Base-by-base conservation (phyloP, 2,797 vertebrate genomes). In the Eutrigla gurnardus region DNA sequence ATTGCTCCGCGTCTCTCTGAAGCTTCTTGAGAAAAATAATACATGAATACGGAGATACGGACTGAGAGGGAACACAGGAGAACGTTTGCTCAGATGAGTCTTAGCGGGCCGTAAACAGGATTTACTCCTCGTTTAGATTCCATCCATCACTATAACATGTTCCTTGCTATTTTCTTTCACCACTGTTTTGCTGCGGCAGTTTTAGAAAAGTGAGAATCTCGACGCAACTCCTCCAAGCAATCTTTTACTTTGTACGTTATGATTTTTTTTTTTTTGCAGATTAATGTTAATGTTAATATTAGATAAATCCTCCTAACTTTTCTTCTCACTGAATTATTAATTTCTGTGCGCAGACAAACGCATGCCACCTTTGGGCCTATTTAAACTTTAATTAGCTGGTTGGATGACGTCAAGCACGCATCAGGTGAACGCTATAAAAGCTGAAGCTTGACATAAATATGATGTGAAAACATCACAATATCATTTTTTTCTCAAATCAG, bases 11-110 rank as follows among this genome's bases (percentile, higher is more conserved):
- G 65, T 84, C 43, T 3, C 53, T 54, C 59, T 39, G 36, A 83
- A 71, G 64, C 53, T 33, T 65, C 76, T 82, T 74, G 15, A 74
- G 72, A 59, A 72, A 73, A 71, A 65, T 33, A 63, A 68, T 64
- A 73, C 40, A 50, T 13, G 47, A 78, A 68, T 60, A 67, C 47
- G 25, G 25, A 25, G 25, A 25, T 25, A 25, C 2, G 25, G 25
- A 25, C 25, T 25, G 25, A 45, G 35, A 61, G 45, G 6, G 64
- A 80, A 32, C 47, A 33, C 45, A 35, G 33, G 52, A 42, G 47
- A 54, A 68, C 39, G 12, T 65, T 18, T 4, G 4, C 69, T 86
- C 53, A 40, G 40, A 72, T 74, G 42, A 78, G 61, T 59, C 49
- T 37, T 25, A 65, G 17, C 45, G 15, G 49, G 59, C 60, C 68